Evolutionary conservation across 2,113 vertebrate species (phyloP), one percentile per base, ranked within the genome.

Genomic region (Salvelinus namaycush): DNA sequence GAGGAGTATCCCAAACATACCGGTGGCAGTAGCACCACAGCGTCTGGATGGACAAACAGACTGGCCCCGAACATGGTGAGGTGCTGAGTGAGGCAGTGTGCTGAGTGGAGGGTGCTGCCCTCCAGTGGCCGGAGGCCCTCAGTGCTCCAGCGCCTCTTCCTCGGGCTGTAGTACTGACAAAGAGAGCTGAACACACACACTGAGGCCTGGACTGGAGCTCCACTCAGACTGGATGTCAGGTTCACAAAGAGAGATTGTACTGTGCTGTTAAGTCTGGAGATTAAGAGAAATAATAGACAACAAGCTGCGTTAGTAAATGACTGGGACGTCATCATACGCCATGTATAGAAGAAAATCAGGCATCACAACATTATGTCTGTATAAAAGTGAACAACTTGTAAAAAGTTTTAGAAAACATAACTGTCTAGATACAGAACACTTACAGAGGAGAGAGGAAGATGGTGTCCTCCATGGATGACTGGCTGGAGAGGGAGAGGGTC

Each of bases 51-150:
- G 49, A 94, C 78, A 70, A 95, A 95, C 79, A 95, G 70, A 83
- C 92, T 94, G 87, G 94, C 94, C 73, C 94, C 95, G n/a, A 95
- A 95, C 80, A 95, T 73, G 26, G 93, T 94, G 79, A 95, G 94
- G 68, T 95, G 94, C 48, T 77, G 86, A 14, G 92, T 92, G 73
- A 94, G 93, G 74, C 94, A 95, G 71, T 87, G 91, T 0, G 89
- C 93, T 18, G 81, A 69, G 18, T 75, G 87, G 31, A 90, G 93
- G 3, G 83, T 93, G 85, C 91, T 93, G 83, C 87, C 89, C 72
- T 88, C 91, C 72, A 93, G 90, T 48, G 94, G 87, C 8, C 4
- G 84, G 26, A 95, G 82, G 39, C 95, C 94, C 0, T 91, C 87
- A 51, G 88, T 91, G 82, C 93, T 89, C 94, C 95, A 95, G 1